Percentiles rank a stretch among this genome's conserved stretches.
phyloP scores from a whole-genome alignment of 2,888 invertebrate species.

The Didymodactylos carnosus region DNA sequence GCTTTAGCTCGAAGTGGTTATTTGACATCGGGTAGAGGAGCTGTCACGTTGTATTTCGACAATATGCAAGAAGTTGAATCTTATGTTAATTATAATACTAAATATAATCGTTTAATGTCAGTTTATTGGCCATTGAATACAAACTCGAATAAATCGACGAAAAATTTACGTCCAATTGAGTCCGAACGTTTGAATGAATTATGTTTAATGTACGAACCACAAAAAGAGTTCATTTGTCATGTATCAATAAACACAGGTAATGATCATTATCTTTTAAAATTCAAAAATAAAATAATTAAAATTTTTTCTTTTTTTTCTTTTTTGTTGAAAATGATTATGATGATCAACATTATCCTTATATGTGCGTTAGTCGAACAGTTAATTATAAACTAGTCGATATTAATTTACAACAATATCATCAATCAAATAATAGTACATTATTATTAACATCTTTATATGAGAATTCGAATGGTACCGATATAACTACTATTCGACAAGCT shows the following conservation, averaged over 20 bases:
- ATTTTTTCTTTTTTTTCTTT: too few species aligned
- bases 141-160: not conserved
- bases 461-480: not conserved
- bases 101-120: not conserved
- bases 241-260: too few species aligned
- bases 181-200: not conserved
- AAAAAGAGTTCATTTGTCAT: not conserved
- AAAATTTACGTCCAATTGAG: not conserved
- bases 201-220: not conserved
- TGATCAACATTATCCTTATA: too few species aligned
- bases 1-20: not conserved
- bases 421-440: not conserved
- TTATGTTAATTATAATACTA: not conserved
- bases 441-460: not conserved
- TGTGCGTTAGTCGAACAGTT: not conserved
- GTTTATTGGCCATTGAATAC: not conserved
- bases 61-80: not conserved
- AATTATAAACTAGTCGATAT: not conserved
- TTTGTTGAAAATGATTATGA: too few species aligned
- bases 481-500: not conserved
- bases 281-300: too few species aligned
- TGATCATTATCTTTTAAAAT: too few species aligned
- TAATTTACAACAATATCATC: not conserved
- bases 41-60: not conserved
- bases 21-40: not conserved